Evolutionary conservation across 2,888 invertebrate species (phyloP).

Genomic region (Ophioninae sp.): DNA sequence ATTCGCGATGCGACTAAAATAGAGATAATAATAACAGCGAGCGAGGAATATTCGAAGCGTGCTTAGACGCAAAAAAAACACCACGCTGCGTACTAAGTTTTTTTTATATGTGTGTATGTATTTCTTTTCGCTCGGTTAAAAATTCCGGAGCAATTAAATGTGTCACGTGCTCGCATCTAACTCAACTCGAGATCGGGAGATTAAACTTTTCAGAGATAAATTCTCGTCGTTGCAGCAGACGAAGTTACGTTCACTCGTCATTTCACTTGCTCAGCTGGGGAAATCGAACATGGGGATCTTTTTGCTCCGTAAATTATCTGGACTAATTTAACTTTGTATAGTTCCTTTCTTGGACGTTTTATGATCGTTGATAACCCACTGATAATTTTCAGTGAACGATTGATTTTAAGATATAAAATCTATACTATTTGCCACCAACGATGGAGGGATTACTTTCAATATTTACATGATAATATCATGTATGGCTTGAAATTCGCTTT

Average conservation of each 20-base stretch:
- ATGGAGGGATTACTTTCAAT: too few species aligned
- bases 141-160: slow-evolving; percentile 29
- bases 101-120: background rate
- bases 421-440: too few species aligned
- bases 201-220: background rate
- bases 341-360: too few species aligned
- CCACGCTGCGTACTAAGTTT: background rate
- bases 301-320: too few species aligned
- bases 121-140: slow-evolving; percentile 5
- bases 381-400: background rate
- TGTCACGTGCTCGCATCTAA: slow-evolving; percentile 32
- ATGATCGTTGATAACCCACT: background rate
- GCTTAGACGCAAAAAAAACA: slow-evolving; percentile 4
- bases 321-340: too few species aligned
- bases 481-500: too few species aligned
- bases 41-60: slow-evolving; percentile 7
- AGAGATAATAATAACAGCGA: slow-evolving; percentile 11
- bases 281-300: background rate
- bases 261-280: background rate
- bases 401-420: too few species aligned
- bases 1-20: background rate
- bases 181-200: slow-evolving; percentile 8
- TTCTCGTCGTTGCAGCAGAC: slow-evolving; percentile 20
- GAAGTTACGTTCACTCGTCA: slow-evolving; percentile 9
- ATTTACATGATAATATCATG: too few species aligned